Conservation (phyloP, 30 jellyfish, hydroid and myxozoan species). For the Cassiopea xamachana region DNA sequence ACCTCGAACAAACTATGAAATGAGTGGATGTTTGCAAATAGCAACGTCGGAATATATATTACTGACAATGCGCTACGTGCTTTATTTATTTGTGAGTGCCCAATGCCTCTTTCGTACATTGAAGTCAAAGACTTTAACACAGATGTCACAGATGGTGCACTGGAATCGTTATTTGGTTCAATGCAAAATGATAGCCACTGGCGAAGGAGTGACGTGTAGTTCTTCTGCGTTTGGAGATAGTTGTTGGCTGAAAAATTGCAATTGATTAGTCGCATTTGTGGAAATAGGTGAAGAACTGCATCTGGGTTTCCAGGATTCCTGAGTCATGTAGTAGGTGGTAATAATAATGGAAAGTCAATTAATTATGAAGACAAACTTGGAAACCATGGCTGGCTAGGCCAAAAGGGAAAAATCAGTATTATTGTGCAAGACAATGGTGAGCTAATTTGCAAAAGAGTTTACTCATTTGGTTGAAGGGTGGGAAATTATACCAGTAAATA, state of each 20-base stretch:
- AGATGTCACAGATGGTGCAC: too few species aligned
- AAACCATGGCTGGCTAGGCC: constrained; percentile 63
- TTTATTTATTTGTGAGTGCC: constrained; percentile 1
- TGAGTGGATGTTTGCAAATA: constrained; percentile 13
- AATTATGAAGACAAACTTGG: constrained; percentile 2
- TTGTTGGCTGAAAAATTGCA: too few species aligned
- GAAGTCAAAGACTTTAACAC: background rate
- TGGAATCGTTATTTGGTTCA: background rate
- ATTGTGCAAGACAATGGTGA: constrained; percentile 3
- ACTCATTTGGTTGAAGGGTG: constrained; percentile 55
- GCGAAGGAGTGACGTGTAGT: constrained; percentile 17
- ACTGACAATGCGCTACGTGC: constrained; percentile 44
- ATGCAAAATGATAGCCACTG: constrained; percentile 29
- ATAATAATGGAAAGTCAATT: background rate
- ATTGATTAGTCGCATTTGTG: too few species aligned
- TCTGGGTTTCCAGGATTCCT: background rate
- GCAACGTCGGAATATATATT: background rate
- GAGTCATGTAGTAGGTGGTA: constrained; percentile 2
- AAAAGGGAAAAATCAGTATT: constrained; percentile 16
- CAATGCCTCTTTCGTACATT: constrained; percentile 9
- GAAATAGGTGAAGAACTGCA: background rate
- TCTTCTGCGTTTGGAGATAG: background rate
- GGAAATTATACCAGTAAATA: constrained; percentile 29
- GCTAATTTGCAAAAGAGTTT: constrained; percentile 5
- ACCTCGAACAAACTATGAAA: background rate